These are phyloP conservation scores for Anolis carolinensis DNA, from an alignment of 2,113 vertebrate species.

Conservation along the genomic window DNA sequence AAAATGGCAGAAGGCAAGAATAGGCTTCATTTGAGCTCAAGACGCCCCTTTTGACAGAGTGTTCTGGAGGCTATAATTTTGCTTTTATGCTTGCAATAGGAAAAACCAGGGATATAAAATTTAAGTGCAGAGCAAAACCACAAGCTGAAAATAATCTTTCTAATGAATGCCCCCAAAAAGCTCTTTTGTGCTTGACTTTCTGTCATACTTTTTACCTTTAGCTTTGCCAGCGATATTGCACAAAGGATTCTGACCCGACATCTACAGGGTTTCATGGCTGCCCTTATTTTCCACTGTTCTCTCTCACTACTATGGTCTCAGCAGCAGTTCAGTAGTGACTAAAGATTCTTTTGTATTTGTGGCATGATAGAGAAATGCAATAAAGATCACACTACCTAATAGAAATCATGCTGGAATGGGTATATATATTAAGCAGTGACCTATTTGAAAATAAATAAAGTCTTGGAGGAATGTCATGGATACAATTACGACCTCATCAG, in stretches of 20 bases:
- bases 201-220: neutral
- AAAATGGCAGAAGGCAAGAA: constrained; percentile 26
- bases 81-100: constrained; percentile 12
- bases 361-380: neutral
- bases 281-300: neutral
- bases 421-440: rapidly evolving
- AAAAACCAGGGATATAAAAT: constrained; percentile 39
- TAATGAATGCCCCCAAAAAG: neutral
- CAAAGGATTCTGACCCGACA: rapidly evolving
- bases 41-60: constrained; percentile 6
- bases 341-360: neutral
- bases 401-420: neutral
- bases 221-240: rapidly evolving
- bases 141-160: constrained; percentile 7
- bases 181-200: constrained; percentile 14
- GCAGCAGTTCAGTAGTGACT: neutral
- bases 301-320: neutral
- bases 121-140: neutral
- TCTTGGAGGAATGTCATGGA: neutral
- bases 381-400: neutral
- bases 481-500: no score
- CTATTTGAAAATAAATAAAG: neutral
- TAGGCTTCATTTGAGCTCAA: constrained; percentile 45
- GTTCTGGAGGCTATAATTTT: constrained; percentile 29
- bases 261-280: rapidly evolving